Conservation (phyloP, 2,888 invertebrate genomes). For the Apamea monoglypha region DNA sequence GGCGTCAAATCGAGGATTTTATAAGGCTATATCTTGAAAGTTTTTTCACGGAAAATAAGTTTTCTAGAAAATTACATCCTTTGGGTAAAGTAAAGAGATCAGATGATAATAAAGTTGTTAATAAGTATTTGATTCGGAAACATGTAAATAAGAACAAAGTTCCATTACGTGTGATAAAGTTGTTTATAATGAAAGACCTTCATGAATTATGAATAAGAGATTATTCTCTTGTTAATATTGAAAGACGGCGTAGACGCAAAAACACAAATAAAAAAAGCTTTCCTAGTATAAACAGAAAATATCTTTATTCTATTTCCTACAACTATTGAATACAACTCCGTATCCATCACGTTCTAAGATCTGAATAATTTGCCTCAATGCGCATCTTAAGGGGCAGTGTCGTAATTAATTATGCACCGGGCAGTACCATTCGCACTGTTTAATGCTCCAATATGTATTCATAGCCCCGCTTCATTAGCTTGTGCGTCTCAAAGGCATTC, state of each 20-base stretch:
- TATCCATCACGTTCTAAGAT: slow-evolving; percentile 30
- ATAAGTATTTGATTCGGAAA: neutral
- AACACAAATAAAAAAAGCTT: neutral
- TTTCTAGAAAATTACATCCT: neutral
- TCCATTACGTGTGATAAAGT: neutral
- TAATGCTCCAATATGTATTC: slow-evolving; percentile 88
- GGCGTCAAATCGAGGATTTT: slow-evolving; percentile 39
- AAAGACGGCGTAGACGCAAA: neutral
- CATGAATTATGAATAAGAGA: neutral
- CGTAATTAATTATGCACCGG: slow-evolving; percentile 81
- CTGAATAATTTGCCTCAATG: slow-evolving; percentile 65
- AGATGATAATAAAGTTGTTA: neutral
- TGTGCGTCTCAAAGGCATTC: slow-evolving; percentile 69
- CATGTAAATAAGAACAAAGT: neutral
- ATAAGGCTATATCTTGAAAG: neutral
- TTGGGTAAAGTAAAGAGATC: neutral
- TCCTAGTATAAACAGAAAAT: neutral
- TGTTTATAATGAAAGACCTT: neutral
- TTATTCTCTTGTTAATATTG: no score
- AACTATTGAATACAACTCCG: neutral
- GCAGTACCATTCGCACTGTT: slow-evolving; percentile 73
- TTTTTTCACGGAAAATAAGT: neutral
- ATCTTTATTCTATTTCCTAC: neutral
- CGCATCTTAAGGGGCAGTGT: slow-evolving; percentile 73
- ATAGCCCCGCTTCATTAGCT: slow-evolving; percentile 82